Evolutionary conservation across 2,888 invertebrate genomes (phyloP).

Genomic region (Onchidella celtica): DNA sequence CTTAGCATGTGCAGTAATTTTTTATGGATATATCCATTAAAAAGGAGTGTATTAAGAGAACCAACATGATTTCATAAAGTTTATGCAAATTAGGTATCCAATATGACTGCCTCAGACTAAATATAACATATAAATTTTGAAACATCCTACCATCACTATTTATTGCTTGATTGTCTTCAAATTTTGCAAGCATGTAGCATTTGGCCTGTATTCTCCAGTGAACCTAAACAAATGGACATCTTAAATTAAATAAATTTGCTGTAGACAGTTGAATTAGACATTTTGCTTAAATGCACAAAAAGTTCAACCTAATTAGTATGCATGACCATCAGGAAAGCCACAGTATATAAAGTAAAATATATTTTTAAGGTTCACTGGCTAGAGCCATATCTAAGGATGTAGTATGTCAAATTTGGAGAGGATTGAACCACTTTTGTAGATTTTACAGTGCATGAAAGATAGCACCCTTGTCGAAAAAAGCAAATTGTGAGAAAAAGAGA

Average conservation of each 20-base stretch:
- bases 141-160: not conserved
- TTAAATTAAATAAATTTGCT: not conserved
- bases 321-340: not conserved
- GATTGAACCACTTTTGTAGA: not conserved
- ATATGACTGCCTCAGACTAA: not conserved
- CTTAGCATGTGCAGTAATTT: not conserved
- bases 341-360: not conserved
- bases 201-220: not conserved
- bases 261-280: not conserved
- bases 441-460: not conserved
- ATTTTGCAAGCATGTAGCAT: not conserved
- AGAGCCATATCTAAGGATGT: not conserved
- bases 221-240: not conserved
- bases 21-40: not conserved
- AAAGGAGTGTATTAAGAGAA: not conserved
- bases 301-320: not conserved
- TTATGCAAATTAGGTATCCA: not conserved
- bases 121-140: not conserved
- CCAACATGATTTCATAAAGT: not conserved
- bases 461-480: not conserved
- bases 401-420: not conserved
- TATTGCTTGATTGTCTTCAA: not conserved
- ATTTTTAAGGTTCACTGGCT: not conserved
- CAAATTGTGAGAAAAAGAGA: not conserved
- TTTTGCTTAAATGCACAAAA: not conserved